phyloP scores from a whole-genome alignment of 2,113 vertebrate genomes.

The Laticauda colubrina region DNA sequence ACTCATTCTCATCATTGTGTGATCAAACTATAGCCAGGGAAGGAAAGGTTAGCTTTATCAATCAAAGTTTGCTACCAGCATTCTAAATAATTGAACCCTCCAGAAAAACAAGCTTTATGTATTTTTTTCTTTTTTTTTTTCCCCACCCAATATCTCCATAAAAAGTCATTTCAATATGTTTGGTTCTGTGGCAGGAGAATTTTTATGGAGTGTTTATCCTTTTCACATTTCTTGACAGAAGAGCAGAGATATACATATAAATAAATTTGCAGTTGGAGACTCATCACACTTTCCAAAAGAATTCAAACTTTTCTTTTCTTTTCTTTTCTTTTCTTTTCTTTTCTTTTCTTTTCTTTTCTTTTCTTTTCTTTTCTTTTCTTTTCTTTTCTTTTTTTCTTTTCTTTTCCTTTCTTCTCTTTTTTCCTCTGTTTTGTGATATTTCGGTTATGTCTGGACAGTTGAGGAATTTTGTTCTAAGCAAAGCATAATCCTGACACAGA shows the following conservation, averaged over 20 bases:
- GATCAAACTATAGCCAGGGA: conserved; percentile 64
- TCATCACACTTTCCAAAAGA: not conserved
- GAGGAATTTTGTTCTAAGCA: not conserved
- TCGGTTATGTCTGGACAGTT: not conserved
- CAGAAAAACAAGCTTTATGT: conserved; percentile 58
- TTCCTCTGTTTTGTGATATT: not conserved
- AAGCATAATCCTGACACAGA: not conserved
- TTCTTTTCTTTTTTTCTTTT: not conserved
- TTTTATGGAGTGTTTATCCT: conserved; percentile 56
- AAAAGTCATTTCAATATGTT: conserved; percentile 68
- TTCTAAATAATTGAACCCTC: conserved; percentile 71
- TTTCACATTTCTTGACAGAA: conserved; percentile 41
- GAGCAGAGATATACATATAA: conserved; percentile 22
- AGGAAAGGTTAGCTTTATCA: conserved; percentile 71
- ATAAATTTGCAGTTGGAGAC: not conserved
- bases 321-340: not conserved
- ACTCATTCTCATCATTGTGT: conserved; percentile 65
- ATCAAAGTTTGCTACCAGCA: conserved; percentile 66
- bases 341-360: not conserved
- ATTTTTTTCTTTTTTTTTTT: conserved; percentile 45
- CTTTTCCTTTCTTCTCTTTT: not conserved
- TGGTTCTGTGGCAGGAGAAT: conserved; percentile 51
- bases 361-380: not conserved
- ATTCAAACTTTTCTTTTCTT: not conserved
- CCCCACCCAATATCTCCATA: conserved; percentile 57